Evolutionary conservation across 2,113 vertebrate species (phyloP), one percentile per base, ranked within the genome.

Genomic region (Ancistrus triradiatus): DNA sequence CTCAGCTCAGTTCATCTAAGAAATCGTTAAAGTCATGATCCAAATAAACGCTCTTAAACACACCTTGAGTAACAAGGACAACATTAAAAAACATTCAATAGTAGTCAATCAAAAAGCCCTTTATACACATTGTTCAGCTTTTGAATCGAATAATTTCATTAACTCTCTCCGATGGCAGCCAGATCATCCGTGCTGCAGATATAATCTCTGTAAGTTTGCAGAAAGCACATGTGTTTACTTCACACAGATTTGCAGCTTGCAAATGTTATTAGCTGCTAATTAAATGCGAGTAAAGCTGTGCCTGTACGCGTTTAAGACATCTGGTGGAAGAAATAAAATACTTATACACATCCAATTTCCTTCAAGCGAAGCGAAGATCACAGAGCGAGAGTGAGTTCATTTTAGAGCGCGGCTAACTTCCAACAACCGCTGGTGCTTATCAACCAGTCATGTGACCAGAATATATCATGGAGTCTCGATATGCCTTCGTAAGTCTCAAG

Each of bases 201-300:
- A 27, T 49, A 63, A 28, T 19, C 47, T 38, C 19, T 38, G n/a
- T n/a, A 18, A 27, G 59, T 40, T 42, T 31, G 10, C 22, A 8
- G 17, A 38, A n/a, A 63, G 37, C 49, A 43, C 33, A 22, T 43
- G 61, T 53, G 63, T 65, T 65, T 52, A 25, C 15, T 55, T 52
- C 46, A 51, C 43, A 43, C 50, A 56, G 43, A 38, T 49, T 44
- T 9, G 2, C 63, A 61, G 43, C 50, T 48, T 65, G 51, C 40
- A 46, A 43, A 47, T 13, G 13, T 37, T 50, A 37, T 44, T 56
- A 65, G 47, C 42, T 22, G 51, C n/a, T 65, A 65, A 65, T 64
- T 65, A 33, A 64, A 43, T 43, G 46, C 51, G 7, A 17, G 27
- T 22, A 65, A 35, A 33, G 19, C 28, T 55, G 38, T 18, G 6